phyloP scores from a whole-genome alignment of 2,888 invertebrate genomes.

The Alviniconcha strummeri region DNA sequence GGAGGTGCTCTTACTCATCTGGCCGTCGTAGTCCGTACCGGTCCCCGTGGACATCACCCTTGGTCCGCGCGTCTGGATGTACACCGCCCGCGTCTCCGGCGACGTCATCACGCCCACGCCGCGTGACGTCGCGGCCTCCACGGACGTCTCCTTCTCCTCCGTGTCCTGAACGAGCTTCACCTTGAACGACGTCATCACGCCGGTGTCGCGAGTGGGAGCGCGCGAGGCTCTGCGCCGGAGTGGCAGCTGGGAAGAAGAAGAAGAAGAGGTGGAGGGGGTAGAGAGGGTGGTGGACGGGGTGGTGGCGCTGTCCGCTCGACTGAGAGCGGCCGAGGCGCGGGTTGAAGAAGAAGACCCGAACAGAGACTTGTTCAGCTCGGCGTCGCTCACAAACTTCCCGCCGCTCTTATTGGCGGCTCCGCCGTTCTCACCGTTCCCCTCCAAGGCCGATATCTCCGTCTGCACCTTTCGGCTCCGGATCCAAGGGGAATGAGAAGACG shows the following conservation, averaged over 20 bases:
- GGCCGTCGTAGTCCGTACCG: conserved; percentile 55
- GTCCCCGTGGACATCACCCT: conserved; percentile 42
- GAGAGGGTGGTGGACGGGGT: not conserved
- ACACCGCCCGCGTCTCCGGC: conserved; percentile 42
- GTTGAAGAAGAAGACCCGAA: not conserved
- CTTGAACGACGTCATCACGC: conserved; percentile 51
- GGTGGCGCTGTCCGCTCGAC: not conserved
- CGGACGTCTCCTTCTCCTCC: conserved; percentile 49
- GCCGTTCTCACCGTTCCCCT: not conserved
- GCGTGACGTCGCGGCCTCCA: conserved; percentile 35
- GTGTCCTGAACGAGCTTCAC: conserved; percentile 49
- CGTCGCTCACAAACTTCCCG: conserved; percentile 37
- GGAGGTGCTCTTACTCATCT: conserved; percentile 53
- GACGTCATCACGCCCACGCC: conserved; percentile 47
- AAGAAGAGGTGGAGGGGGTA: not conserved
- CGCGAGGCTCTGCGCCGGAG: not conserved
- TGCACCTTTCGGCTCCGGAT: conserved; percentile 45
- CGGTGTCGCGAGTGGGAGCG: conserved; percentile 38
- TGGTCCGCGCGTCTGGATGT: conserved; percentile 51
- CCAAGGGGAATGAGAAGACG: conserved; percentile 3
- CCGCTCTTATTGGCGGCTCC: conserved; percentile 18
- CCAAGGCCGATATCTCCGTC: conserved; percentile 43
- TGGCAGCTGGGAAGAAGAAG: not conserved
- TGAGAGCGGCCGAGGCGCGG: conserved; percentile 43
- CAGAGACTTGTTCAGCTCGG: conserved; percentile 39